Conservation (phyloP, 1,140 invertebrate species). For the Ceratina japonica region DNA sequence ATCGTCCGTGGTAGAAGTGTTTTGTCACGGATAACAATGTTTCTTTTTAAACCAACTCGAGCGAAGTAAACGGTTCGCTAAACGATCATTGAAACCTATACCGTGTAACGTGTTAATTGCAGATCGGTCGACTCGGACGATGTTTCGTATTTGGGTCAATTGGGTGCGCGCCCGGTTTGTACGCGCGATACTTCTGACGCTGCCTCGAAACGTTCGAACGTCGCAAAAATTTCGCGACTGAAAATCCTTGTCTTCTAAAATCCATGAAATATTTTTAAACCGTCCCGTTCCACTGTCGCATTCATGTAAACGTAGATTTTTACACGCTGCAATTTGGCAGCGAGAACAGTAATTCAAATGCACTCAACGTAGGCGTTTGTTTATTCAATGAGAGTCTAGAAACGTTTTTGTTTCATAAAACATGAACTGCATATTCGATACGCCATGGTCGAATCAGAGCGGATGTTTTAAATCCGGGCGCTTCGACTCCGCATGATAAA, state of each 20-base stretch:
- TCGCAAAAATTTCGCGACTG: neutral
- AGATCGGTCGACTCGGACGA: constrained; percentile 9
- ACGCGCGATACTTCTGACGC: constrained; percentile 5
- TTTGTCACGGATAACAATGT: neutral
- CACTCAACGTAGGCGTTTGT: no score
- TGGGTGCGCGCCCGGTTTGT: neutral
- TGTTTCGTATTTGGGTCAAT: constrained; percentile 28
- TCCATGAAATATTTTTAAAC: neutral
- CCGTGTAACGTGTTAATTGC: constrained; percentile 30
- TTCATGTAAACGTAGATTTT: no score
- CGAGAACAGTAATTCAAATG: no score
- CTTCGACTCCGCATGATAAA: no score
- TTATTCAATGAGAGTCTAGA: no score
- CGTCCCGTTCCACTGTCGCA: no score
- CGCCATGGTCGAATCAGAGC: no score
- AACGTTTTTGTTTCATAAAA: no score
- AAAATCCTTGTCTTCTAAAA: neutral
- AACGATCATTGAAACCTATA: constrained; percentile 16
- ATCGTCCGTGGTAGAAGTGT: no score
- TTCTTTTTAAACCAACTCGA: neutral
- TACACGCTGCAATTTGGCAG: no score
- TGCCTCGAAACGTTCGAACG: neutral
- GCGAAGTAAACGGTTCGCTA: neutral
- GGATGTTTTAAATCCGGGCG: no score
- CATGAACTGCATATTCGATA: no score